These are phyloP conservation scores for Alligator mississippiensis DNA, from an alignment of 2,113 vertebrate species.

Conservation along the genomic window DNA sequence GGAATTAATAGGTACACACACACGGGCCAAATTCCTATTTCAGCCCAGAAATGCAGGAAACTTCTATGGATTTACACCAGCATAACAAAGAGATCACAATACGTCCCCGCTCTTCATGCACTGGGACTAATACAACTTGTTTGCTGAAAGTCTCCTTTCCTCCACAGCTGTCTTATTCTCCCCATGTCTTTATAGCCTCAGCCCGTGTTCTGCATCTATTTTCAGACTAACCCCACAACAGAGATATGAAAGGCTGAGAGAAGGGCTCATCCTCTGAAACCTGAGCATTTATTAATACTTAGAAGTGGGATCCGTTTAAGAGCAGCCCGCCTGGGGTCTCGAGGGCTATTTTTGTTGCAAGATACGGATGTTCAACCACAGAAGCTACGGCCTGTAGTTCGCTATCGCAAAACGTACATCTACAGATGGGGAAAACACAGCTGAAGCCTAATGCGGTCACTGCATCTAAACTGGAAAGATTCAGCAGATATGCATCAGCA, in stretches of 20 bases:
- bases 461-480: background rate
- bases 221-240: background rate
- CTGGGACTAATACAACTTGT: background rate
- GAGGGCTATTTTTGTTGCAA: background rate
- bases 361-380: background rate
- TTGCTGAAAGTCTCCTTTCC: background rate
- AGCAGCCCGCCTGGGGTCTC: background rate
- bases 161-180: background rate
- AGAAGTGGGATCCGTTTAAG: background rate
- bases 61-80: background rate
- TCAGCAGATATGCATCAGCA: background rate
- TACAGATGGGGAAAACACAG: background rate
- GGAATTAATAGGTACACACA: background rate
- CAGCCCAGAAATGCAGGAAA: background rate
- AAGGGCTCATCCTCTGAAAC: background rate
- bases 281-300: background rate
- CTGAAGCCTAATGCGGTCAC: background rate
- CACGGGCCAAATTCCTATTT: background rate
- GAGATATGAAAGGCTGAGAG: background rate
- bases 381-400: no score
- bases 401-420: background rate
- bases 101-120: background rate
- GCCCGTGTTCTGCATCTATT: background rate
- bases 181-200: background rate
- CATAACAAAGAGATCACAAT: background rate